Percentiles rank a stretch among this genome's conserved stretches.
Conservation (phyloP, 2,113 vertebrate genomes). For the Sitta europaea region DNA sequence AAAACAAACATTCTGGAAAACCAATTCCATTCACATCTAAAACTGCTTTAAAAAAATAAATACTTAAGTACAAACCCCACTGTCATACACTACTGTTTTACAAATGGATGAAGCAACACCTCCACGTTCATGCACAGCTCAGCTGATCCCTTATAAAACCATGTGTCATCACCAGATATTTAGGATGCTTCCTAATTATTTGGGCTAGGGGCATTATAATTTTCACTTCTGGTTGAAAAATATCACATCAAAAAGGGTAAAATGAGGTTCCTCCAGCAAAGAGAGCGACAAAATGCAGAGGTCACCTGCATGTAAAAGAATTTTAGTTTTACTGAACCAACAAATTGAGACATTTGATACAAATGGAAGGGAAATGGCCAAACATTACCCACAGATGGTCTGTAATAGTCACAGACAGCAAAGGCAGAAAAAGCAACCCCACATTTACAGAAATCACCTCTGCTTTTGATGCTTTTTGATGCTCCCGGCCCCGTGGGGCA, state of each 20-base stretch:
- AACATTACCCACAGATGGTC: background rate
- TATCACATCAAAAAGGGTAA: background rate
- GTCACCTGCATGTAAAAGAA: background rate
- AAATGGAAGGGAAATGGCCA: background rate
- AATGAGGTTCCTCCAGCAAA: background rate
- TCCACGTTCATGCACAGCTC: background rate
- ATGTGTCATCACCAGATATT: background rate
- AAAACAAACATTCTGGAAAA: constrained; percentile 28
- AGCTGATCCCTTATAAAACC: background rate
- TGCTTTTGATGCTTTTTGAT: no score
- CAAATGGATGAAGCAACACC: constrained; percentile 8
- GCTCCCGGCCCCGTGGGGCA: no score
- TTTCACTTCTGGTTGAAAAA: background rate
- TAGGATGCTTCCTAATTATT: background rate
- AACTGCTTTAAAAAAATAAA: constrained; percentile 68
- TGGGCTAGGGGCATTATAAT: background rate
- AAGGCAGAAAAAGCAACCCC: background rate
- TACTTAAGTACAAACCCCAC: constrained; percentile 52
- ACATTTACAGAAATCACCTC: background rate
- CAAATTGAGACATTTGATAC: background rate
- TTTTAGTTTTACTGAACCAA: background rate
- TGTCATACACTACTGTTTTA: constrained; percentile 24
- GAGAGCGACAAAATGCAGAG: background rate
- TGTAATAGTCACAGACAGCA: background rate
- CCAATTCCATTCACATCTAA: constrained; percentile 54